Evolutionary conservation across 2,888 invertebrate genomes (phyloP).

Genomic region (Gari tellinella): DNA sequence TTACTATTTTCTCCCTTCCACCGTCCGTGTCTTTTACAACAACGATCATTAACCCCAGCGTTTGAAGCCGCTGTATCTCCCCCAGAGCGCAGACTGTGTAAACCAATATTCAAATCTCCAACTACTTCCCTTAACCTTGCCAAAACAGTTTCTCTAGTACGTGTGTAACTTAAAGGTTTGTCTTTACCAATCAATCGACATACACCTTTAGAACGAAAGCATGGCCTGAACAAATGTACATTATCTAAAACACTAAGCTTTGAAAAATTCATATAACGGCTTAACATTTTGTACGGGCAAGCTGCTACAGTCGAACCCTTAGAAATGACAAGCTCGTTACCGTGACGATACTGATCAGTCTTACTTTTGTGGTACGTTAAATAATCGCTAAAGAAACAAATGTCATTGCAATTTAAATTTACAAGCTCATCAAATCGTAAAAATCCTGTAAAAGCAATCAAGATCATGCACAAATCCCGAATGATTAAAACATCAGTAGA

Average conservation of each 20-base stretch:
- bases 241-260: too few species aligned
- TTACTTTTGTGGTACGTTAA: slow-evolving; percentile 45
- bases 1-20: slow-evolving; percentile 46
- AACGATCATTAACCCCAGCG: too few species aligned
- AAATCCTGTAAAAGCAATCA: slow-evolving; percentile 30
- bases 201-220: slow-evolving; percentile 31
- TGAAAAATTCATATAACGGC: too few species aligned
- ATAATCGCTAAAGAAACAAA: slow-evolving; percentile 28
- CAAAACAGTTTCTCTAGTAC: slow-evolving; percentile 37
- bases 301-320: slow-evolving; percentile 41
- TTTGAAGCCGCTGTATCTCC: slow-evolving; percentile 48
- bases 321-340: slow-evolving; percentile 39
- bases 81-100: slow-evolving; percentile 32
- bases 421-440: slow-evolving; percentile 17
- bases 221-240: slow-evolving; percentile 47
- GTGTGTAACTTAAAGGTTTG: slow-evolving; percentile 47
- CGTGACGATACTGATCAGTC: slow-evolving; percentile 51
- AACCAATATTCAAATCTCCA: slow-evolving; percentile 37
- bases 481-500: too few species aligned
- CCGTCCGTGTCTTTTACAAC: too few species aligned
- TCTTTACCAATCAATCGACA: slow-evolving; percentile 45
- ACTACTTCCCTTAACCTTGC: slow-evolving; percentile 24
- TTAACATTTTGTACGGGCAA: slow-evolving; percentile 51
- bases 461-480: slow-evolving; percentile 45
- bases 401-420: slow-evolving; percentile 24